Evolutionary conservation across 2,113 vertebrate species (phyloP).

Genomic region (Gopherus evgoodei): DNA sequence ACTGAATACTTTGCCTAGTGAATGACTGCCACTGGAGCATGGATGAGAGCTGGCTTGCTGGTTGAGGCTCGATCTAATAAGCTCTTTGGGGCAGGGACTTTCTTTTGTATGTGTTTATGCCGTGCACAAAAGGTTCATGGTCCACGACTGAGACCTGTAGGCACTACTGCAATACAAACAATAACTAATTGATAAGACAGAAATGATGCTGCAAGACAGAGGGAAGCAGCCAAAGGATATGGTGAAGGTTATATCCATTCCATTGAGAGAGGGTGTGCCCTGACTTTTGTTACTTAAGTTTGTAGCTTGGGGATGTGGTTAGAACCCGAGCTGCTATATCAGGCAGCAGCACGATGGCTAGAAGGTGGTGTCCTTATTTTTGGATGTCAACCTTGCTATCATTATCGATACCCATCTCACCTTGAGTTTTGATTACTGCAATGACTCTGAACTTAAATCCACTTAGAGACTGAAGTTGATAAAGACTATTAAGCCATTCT

Average conservation of each 20-base stretch:
- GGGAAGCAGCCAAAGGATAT: not conserved
- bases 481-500: not conserved
- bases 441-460: not conserved
- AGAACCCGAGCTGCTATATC: not conserved
- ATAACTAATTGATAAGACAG: not conserved
- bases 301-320: not conserved
- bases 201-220: not conserved
- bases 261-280: too few species aligned
- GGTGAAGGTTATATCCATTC: not conserved
- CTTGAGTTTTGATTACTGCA: not conserved
- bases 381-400: not conserved
- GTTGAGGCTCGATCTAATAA: not conserved
- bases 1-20: not conserved
- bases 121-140: not conserved
- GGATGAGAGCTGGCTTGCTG: not conserved
- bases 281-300: not conserved
- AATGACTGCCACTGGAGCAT: not conserved
- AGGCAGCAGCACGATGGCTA: not conserved
- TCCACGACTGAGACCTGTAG: not conserved
- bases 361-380: not conserved
- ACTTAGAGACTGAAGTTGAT: not conserved
- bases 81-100: not conserved
- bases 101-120: not conserved
- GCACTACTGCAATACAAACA: not conserved
- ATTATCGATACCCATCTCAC: not conserved